Base-by-base conservation (phyloP, 2,888 invertebrate genomes). In the Eupithecia subfuscata region DNA sequence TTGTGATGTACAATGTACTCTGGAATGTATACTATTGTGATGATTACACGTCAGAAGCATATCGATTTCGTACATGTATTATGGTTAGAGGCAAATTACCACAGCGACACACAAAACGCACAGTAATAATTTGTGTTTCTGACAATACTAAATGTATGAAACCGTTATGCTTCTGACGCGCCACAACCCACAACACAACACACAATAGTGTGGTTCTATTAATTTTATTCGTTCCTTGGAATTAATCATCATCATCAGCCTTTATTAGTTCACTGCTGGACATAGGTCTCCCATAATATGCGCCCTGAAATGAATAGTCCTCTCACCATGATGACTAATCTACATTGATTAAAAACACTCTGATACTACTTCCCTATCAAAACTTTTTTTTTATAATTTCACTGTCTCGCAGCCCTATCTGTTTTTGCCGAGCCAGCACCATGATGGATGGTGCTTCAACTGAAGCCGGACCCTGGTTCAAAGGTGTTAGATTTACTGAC, bases 391-490 rank as follows among this genome's bases (percentile, higher is more conserved):
- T 60, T 25, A 25, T 25, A 25, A 60, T 60, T 60, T 48, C 8
- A 1, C 12, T 64, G 7, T 18, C 56, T 37, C 43, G 8, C 77
- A 74, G 64, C 79, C 77, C 77, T 76, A 69, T 48, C 18, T 14
- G 34, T 78, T 76, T 68, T 69, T 70, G 84, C 84, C 78, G 80
- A 82, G 80, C 72, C 65, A 73, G 79, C 81, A 73, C 71, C 63
- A 69, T 82, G 80, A 85, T 84, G 77, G 79, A 84, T 84, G 80
- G 79, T 73, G 52, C 85, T 85, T 75, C 79, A 79, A 77, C 71
- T 73, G 75, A 65, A 75, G 78, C 77, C 80, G 79, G 75, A 78
- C 78, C 45, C 71, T 25, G 69, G 71, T 79, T 79, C 80, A 75
- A 80, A 80, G 75, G 74, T 70, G 60, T 69, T 71, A 52, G 68